Evolutionary conservation across 2,888 invertebrate species (phyloP).

Genomic region (Chrysodeixis includens): DNA sequence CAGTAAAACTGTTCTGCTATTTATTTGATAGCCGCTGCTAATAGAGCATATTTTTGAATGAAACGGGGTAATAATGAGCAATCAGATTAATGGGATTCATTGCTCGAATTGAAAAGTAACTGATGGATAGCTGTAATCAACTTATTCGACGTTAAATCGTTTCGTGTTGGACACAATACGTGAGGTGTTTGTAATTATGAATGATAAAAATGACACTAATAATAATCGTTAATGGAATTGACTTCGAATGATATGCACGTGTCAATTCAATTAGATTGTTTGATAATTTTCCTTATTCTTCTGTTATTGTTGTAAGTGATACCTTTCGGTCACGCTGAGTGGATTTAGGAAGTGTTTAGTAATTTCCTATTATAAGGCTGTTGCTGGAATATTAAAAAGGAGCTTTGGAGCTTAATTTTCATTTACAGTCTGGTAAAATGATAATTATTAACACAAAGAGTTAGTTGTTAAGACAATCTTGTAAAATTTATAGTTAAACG

Average conservation of each 20-base stretch:
- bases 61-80: neutral
- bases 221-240: neutral
- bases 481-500: too few species aligned
- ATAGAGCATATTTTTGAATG: neutral
- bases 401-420: too few species aligned
- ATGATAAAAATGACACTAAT: neutral
- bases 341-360: too few species aligned
- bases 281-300: neutral
- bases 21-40: neutral
- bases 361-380: too few species aligned
- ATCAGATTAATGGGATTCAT: neutral
- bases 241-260: neutral
- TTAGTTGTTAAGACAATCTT: too few species aligned
- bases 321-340: too few species aligned
- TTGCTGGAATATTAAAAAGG: too few species aligned
- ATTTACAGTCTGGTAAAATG: too few species aligned
- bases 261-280: neutral
- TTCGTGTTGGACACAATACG: neutral
- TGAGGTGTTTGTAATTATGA: neutral
- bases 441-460: too few species aligned
- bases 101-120: constrained; percentile 1
- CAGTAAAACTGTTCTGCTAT: neutral
- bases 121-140: neutral
- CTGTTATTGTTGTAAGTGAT: too few species aligned
- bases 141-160: neutral